Base-by-base conservation (phyloP, 2,888 invertebrate genomes). In the Pseudococcus jackbeardsleyi region DNA sequence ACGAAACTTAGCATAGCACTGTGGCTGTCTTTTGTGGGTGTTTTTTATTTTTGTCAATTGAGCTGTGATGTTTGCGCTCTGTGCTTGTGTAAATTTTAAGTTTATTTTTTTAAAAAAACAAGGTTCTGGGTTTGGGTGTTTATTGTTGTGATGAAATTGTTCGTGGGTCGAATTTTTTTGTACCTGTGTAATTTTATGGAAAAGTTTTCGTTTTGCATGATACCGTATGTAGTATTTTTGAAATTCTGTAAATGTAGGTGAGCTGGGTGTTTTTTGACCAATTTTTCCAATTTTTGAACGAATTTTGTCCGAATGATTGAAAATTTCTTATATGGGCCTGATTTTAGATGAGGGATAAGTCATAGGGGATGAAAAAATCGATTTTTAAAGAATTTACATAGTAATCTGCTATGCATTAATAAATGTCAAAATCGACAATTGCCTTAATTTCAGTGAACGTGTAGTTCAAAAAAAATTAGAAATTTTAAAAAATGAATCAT, bases 1-100 rank as follows among this genome's bases (percentile, higher is more conserved):
- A 59, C 59, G 59, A 59, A 59, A 59, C 19, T 59, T 59, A 19
- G 59, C 59, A 59, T 59, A 59, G 59, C 59, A 59, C 59, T 59
- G n/a, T 19, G 59, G 59, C 19, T 59, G 59, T 19, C 59, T n/a
- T 59, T 59, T 59, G 19, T 59, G 59, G 59, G 59, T 59, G 59
- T 19, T 59, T 59, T 59, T 59, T 59, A n/a, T 59, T 59, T 19
- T 19, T 6, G 26, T 33, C 54, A 19, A 59, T n/a, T 7, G n/a
- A 59, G 59, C 19, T 59, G 6, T 19, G 11, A 59, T 59, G 59
- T 59, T 19, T 59, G 19, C 11, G 19, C 59, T 59, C 59, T 59
- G n/a, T 59, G 59, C 59, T 59, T 59, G 59, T 59, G 59, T 59
- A 59, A 59, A 59, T 59, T 19, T 59, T 19, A 59, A 19, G 17